These are phyloP conservation scores for Yasuhikotakia modesta DNA, from an alignment of 2,797 vertebrate species.

Conservation along the genomic window DNA sequence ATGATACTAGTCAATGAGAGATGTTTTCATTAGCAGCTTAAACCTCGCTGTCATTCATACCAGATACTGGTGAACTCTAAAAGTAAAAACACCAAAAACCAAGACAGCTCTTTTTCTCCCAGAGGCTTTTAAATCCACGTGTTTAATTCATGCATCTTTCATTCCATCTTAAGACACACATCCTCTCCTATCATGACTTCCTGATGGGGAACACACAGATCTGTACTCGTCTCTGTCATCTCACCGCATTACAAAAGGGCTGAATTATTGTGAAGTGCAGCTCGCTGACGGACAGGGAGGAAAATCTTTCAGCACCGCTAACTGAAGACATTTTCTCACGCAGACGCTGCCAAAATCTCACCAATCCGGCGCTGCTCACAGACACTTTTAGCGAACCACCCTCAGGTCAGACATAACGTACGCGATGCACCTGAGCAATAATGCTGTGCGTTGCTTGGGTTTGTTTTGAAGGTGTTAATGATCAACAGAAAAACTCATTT, in stretches of 20 bases:
- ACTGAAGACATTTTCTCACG: background rate
- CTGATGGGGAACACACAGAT: conserved; percentile 18
- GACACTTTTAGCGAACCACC: no score
- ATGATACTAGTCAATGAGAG: no score
- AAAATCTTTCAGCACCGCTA: conserved; percentile 30
- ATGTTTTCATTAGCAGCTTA: no score
- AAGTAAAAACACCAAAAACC: no score
- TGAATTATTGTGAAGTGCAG: conserved; percentile 12
- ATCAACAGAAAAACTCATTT: no score
- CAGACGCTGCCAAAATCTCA: conserved; percentile 17
- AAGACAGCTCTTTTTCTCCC: conserved; percentile 59
- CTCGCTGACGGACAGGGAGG: conserved; percentile 11
- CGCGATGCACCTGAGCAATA: no score
- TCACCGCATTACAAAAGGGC: conserved; percentile 21
- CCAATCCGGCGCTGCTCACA: background rate
- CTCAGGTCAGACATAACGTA: no score
- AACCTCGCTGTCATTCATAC: conserved; percentile 23
- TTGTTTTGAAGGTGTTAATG: no score
- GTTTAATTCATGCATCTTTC: conserved; percentile 68
- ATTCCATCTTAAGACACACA: conserved; percentile 1
- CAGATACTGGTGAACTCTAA: conserved; percentile 22
- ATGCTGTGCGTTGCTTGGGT: no score
- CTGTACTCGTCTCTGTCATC: conserved; percentile 45
- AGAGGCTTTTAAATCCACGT: conserved; percentile 59
- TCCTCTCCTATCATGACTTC: conserved; percentile 1